Base-by-base conservation (phyloP, 2,113 vertebrate species). In the Mellivora capensis region DNA sequence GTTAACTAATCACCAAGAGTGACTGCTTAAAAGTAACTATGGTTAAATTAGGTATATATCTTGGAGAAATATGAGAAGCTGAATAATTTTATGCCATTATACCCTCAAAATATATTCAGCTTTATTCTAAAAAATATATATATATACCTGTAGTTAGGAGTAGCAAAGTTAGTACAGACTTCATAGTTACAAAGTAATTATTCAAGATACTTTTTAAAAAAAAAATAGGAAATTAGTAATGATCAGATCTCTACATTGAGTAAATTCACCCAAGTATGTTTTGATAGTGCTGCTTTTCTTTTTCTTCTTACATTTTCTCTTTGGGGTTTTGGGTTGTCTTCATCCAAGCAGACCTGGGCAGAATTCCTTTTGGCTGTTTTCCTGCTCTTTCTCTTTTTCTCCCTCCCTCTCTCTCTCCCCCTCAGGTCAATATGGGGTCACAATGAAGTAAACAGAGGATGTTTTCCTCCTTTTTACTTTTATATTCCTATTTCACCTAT, bases 41-140 rank as follows among this genome's bases (percentile, higher is more conserved):
- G 83, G 85, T 82, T 91, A 86, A 96, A 95, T 94, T 81, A 94
- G 80, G 47, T 72, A n/a, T 89, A 39, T 59, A 94, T 82, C 87
- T 94, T 87, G 62, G 92, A 98, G 96, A 96, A 93, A 94, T 95
- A 83, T 76, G 61, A 93, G 95, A 97, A 93, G 62, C 85, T 59
- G 25, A 96, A 76, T 94, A 80, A 93, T 97, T 94, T 90, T 96
- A 86, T 96, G 77, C 76, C 76, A 47, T 90, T 85, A 31, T 83
- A 54, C 7, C 47, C 61, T 94, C 54, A 89, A 91, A 92, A 49
- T 84, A 39, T 79, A 76, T 90, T 93, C 57, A 87, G 84, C 44
- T 93, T 96, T 95, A 54, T 94, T 96, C 71, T 96, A 79, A 88
- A 96, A 59, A 59, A 25, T n/a, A 44, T 11, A 61, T 27, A 61